phyloP scores from a whole-genome alignment of 2,888 invertebrate genomes.

The Agrypnus murinus region DNA sequence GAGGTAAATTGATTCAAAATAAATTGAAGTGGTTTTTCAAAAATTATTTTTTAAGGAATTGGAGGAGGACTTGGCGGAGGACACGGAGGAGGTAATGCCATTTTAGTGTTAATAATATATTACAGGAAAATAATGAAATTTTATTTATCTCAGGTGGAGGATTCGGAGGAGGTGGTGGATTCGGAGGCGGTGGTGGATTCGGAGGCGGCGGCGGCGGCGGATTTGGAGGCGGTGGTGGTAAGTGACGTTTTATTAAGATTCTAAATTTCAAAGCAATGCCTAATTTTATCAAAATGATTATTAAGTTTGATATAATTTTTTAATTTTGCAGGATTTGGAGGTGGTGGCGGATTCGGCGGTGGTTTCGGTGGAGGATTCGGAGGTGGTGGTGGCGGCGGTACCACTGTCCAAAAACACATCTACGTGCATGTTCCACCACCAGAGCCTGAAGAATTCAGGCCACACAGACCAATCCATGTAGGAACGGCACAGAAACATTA shows the following conservation, averaged over 20 bases:
- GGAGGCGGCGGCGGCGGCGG: slow-evolving; percentile 58
- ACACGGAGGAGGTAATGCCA: slow-evolving; percentile 27
- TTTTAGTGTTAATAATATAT: no score
- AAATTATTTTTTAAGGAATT: slow-evolving; percentile 50
- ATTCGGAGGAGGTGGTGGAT: slow-evolving; percentile 52
- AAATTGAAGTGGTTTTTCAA: no score
- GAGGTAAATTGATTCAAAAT: slow-evolving; percentile 4
- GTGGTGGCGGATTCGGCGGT: slow-evolving; percentile 62
- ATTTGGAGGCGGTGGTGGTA: slow-evolving; percentile 59
- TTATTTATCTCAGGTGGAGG: slow-evolving; percentile 49
- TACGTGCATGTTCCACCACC: slow-evolving; percentile 94
- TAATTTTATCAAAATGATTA: slow-evolving; percentile 53
- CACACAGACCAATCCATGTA: slow-evolving; percentile 79
- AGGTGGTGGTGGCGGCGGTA: slow-evolving; percentile 73
- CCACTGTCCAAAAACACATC: slow-evolving; percentile 88
- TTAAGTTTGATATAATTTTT: slow-evolving; percentile 53
- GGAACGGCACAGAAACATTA: slow-evolving; percentile 90
- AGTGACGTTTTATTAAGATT: no score
- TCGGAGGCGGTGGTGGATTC: slow-evolving; percentile 44
- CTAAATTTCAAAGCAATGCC: slow-evolving; percentile 61
- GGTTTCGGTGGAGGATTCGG: slow-evolving; percentile 70
- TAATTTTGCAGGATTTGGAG: slow-evolving; percentile 60
- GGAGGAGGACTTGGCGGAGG: slow-evolving; percentile 57
- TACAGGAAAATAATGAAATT: no score
- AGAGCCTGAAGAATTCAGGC: slow-evolving; percentile 84